Percentiles rank a stretch among this genome's conserved stretches.
Evolutionary conservation across 2,888 invertebrate species (phyloP).

Genomic region (Phengaris arion): DNA sequence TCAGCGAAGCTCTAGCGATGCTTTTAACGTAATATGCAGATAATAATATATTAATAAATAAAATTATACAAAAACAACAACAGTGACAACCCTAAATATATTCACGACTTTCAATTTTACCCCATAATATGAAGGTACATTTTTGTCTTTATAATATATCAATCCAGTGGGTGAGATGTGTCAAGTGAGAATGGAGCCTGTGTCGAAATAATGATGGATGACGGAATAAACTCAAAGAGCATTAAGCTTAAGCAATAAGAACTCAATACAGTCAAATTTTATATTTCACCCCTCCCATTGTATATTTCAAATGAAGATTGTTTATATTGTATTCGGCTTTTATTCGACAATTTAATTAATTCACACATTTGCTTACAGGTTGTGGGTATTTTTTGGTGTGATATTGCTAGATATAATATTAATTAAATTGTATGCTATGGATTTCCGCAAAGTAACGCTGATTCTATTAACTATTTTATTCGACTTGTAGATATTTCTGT

Average conservation of each 20-base stretch:
- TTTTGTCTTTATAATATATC: slow-evolving; percentile 41
- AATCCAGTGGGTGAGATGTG: slow-evolving; percentile 38
- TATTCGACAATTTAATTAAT: not conserved
- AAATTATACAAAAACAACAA: too few relatives aligned
- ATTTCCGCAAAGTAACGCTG: too few relatives aligned
- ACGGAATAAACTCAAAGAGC: slow-evolving; percentile 36
- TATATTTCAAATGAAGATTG: slow-evolving; percentile 1
- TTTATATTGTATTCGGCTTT: slow-evolving; percentile 9
- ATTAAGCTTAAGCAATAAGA: slow-evolving; percentile 22
- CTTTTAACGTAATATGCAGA: too few relatives aligned
- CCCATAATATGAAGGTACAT: slow-evolving; percentile 22
- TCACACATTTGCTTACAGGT: too few relatives aligned
- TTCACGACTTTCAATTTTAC: slow-evolving; percentile 12
- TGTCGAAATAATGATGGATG: slow-evolving; percentile 44
- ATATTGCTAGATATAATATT: too few relatives aligned
- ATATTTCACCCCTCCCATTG: not conserved
- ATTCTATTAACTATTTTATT: not conserved
- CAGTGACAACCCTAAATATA: not conserved
- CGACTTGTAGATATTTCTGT: not conserved
- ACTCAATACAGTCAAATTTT: slow-evolving; percentile 19
- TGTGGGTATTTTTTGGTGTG: too few relatives aligned
- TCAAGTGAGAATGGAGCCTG: slow-evolving; percentile 36
- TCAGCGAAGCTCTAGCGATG: too few relatives aligned
- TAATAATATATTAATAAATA: too few relatives aligned
- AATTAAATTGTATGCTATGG: too few relatives aligned